phyloP scores from a whole-genome alignment of 2,888 invertebrate genomes.

The Coelogynopora nodosa region DNA sequence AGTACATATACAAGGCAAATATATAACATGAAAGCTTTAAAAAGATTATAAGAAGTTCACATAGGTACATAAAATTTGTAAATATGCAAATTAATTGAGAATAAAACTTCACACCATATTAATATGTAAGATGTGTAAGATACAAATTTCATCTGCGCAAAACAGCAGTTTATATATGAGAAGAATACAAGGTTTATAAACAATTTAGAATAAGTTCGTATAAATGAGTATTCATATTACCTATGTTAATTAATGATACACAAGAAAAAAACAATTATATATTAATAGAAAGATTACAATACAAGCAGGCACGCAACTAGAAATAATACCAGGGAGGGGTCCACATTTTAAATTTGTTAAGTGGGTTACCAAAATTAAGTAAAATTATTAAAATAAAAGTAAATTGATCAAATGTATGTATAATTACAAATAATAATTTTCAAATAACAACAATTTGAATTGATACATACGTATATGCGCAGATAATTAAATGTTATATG shows the following conservation, averaged over 20 bases:
- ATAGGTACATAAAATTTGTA: too few species aligned
- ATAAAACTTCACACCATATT: too few species aligned
- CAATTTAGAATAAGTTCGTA: too few species aligned
- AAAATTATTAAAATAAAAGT: background rate
- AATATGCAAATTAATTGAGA: too few species aligned
- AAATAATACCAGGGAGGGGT: constrained; percentile 23
- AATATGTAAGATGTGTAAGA: background rate
- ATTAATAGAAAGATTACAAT: background rate
- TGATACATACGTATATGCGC: background rate
- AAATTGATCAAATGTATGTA: background rate
- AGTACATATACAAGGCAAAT: too few species aligned
- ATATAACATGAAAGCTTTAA: too few species aligned
- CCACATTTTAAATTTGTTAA: constrained; percentile 15
- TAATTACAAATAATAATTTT: background rate
- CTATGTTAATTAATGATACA: background rate
- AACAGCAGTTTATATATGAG: background rate
- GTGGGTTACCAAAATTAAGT: background rate
- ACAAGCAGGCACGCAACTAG: constrained; percentile 5
- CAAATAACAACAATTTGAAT: constrained; percentile 13
- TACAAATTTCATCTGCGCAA: background rate
- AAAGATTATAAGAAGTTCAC: too few species aligned
- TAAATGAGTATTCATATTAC: background rate
- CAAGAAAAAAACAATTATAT: background rate
- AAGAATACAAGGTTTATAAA: too few species aligned
- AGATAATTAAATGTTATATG: constrained; percentile 15